phyloP scores from a whole-genome alignment of 2,113 vertebrate species.

The Patagioenas fasciata region DNA sequence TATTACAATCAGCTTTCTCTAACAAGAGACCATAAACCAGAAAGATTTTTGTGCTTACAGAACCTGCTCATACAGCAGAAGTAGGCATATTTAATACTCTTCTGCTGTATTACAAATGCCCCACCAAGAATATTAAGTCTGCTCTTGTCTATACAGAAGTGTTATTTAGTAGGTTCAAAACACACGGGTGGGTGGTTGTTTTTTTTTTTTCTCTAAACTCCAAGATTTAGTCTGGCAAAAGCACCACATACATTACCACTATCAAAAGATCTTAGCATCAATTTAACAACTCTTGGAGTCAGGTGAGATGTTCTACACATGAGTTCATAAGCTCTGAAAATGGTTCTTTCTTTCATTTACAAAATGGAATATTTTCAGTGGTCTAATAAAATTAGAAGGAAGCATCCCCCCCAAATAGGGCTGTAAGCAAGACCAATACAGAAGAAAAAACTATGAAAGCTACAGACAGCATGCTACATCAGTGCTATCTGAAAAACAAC shows the following conservation, averaged over 20 bases:
- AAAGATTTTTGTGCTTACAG: not conserved
- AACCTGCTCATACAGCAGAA: not conserved
- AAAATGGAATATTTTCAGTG: not conserved
- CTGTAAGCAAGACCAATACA: not conserved
- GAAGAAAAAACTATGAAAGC: not conserved
- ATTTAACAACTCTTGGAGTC: not conserved
- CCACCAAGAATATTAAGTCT: not conserved
- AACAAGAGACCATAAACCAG: not conserved
- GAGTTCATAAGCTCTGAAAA: not conserved
- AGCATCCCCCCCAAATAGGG: not conserved
- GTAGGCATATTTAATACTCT: not conserved
- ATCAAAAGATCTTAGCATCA: not conserved
- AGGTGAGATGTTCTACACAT: not conserved
- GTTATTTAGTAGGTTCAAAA: not conserved
- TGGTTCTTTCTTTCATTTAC: not conserved
- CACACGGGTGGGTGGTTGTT: rapidly evolving
- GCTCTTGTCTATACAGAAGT: not conserved
- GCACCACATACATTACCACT: not conserved
- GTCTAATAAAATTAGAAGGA: not conserved
- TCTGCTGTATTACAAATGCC: not conserved
- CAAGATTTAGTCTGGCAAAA: not conserved
- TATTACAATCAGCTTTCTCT: not conserved
- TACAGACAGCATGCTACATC: not conserved
- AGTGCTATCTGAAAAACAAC: not conserved
- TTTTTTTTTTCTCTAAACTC: not conserved